Percentiles rank a stretch among this genome's conserved stretches.
Conservation (phyloP, 2,888 invertebrate species). For the Argyresthia albistria region DNA sequence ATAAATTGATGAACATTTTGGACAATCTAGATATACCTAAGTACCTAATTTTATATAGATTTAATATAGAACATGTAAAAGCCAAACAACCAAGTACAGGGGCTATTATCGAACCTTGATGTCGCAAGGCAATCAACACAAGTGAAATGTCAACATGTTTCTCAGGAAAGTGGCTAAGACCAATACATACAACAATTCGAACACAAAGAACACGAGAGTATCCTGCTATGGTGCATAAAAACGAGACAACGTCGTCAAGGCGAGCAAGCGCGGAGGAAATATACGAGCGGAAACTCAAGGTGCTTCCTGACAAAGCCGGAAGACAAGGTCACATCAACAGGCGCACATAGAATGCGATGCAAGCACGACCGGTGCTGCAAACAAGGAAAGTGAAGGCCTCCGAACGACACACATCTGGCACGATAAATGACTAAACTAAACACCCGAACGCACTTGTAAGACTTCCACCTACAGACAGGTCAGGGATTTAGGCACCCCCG, state of each 20-base stretch:
- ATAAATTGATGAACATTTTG: too few species aligned
- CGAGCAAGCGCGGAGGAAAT: constrained; percentile 58
- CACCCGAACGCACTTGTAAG: constrained; percentile 40
- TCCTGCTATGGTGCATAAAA: constrained; percentile 38
- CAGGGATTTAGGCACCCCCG: constrained; percentile 46
- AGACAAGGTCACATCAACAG: constrained; percentile 49
- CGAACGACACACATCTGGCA: constrained; percentile 44
- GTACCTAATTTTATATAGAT: too few species aligned
- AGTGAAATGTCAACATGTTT: constrained; percentile 60
- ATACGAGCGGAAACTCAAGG: constrained; percentile 63
- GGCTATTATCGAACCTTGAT: constrained; percentile 35
- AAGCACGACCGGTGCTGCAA: constrained; percentile 39
- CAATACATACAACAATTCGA: constrained; percentile 21
- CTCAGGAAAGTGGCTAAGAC: constrained; percentile 37
- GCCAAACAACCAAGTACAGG: constrained; percentile 26
- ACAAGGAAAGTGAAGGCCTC: constrained; percentile 60
- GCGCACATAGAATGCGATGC: constrained; percentile 37
- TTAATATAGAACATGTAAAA: constrained; percentile 19
- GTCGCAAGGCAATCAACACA: constrained; percentile 54
- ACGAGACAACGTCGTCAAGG: constrained; percentile 49
- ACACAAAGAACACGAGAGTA: constrained; percentile 16
- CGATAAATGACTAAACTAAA: constrained; percentile 25
- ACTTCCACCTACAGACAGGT: constrained; percentile 48
- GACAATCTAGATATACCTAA: neutral
- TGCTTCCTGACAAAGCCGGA: constrained; percentile 69